phyloP scores from a whole-genome alignment of 2,797 vertebrate species.

The Todus mexicanus region DNA sequence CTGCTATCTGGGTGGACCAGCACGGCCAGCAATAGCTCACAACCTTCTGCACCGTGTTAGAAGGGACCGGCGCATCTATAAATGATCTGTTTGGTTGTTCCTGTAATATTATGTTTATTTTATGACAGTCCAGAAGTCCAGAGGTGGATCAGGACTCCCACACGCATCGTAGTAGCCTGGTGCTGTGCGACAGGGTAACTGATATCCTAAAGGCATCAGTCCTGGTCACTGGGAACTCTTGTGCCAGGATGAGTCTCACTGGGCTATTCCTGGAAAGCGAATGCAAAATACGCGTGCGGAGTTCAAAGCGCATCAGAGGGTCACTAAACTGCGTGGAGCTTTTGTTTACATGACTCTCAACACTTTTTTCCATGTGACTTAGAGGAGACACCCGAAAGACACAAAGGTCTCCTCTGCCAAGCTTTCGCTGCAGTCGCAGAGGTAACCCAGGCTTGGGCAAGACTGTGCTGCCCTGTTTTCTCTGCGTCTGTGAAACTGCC shows the following conservation, averaged over 20 bases:
- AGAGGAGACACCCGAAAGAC: not conserved
- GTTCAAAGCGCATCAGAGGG: not conserved
- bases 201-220: not conserved
- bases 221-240: not conserved
- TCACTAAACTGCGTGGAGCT: not conserved
- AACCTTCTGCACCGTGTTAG: not conserved
- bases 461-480: not conserved
- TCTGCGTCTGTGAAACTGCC: not conserved
- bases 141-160: not conserved
- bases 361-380: not conserved
- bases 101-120: not conserved
- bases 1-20: not conserved
- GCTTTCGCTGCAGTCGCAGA: not conserved
- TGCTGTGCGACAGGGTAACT: not conserved
- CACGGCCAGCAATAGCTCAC: not conserved
- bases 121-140: not conserved
- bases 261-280: slow-evolving; percentile 30
- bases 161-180: not conserved
- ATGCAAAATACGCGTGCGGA: not conserved
- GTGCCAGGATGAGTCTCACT: not conserved
- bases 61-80: not conserved
- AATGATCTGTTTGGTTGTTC: not conserved
- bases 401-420: not conserved
- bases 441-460: not conserved
- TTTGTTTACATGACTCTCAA: not conserved